Evolutionary conservation across 2,797 vertebrate genomes (phyloP).

Genomic region (Varecia variegata): DNA sequence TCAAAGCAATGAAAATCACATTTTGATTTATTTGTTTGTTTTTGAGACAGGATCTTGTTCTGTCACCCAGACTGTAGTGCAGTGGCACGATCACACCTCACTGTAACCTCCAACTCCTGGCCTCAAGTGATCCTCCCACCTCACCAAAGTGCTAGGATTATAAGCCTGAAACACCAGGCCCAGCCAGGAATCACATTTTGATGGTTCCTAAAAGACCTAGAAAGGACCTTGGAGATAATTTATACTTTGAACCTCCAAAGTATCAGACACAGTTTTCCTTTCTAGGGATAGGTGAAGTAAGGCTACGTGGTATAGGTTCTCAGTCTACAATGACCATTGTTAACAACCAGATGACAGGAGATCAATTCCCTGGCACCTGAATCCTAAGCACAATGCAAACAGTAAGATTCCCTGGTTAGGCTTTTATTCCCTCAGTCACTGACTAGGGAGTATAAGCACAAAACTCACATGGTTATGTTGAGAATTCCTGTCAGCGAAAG

Average conservation of each 20-base stretch:
- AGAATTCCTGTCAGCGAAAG: slow-evolving; percentile 40
- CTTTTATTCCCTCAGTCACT: background rate
- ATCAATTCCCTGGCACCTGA: background rate
- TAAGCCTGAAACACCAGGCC: background rate
- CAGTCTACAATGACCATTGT: background rate
- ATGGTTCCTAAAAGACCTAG: background rate
- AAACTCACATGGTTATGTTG: background rate
- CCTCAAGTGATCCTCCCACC: background rate
- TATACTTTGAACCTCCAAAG: background rate
- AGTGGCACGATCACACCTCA: too few species aligned
- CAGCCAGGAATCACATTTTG: background rate
- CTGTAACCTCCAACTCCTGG: background rate
- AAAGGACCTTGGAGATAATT: background rate
- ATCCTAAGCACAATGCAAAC: background rate
- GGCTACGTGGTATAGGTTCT: background rate
- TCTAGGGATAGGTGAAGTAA: background rate
- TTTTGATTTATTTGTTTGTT: background rate
- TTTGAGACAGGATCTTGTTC: background rate
- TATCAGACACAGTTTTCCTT: background rate
- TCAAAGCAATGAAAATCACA: slow-evolving; percentile 9
- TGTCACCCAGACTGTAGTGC: background rate
- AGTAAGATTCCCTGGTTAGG: background rate
- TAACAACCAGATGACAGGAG: background rate
- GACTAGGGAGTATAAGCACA: background rate
- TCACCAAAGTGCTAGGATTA: background rate